Evolutionary conservation across 2,797 vertebrate species (phyloP), one percentile per base, ranked within the genome.

Genomic region (Hydrocynus forskahlii): DNA sequence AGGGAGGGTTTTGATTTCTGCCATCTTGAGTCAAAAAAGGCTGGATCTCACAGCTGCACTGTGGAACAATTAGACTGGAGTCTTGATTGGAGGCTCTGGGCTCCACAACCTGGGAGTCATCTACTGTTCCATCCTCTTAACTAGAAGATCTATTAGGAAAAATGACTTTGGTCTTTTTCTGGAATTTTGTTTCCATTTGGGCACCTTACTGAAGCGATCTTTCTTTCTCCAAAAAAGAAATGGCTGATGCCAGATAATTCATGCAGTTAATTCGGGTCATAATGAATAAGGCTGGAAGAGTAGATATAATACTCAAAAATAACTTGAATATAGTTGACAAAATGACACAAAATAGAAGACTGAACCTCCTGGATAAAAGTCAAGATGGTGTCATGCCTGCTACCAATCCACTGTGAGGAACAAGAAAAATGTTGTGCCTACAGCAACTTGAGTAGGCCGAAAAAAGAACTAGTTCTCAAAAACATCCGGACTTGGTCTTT

Each of bases 41-140:
- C 69, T 78, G 69, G 81, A 82, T 78, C 29, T 14, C n/a, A 78
- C 25, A 55, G 25, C 13, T 73, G 16, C 25, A 57, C 8, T 3
- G 16, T 70, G 7, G 45, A 29, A 29, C 66, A 48, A 68, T 12
- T 48, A 68, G 40, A 50, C 43, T 45, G 43, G 19, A 21, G 40
- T 50, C 19, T 21, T 13, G 48, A 52, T 64, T 71, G 16, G 25
- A 35, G 25, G 16, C 16, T 5, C 25, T 35, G 13, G 19, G 50
- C 9, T 57, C 52, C 69, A 72, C 7, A 72, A 21, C 8, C 48
- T 50, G 29, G 48, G 48, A 35, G 35, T 5, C 35, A 35, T 35
- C 35, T 35, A 9, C 73, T 70, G 64, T 69, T 52, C 63, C 13
- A 1, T 21, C 67, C 1, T 68, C 23, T 45, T 35, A 80, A 59